Base-by-base conservation (phyloP, 2,888 invertebrate species). In the Bombylius discolor region DNA sequence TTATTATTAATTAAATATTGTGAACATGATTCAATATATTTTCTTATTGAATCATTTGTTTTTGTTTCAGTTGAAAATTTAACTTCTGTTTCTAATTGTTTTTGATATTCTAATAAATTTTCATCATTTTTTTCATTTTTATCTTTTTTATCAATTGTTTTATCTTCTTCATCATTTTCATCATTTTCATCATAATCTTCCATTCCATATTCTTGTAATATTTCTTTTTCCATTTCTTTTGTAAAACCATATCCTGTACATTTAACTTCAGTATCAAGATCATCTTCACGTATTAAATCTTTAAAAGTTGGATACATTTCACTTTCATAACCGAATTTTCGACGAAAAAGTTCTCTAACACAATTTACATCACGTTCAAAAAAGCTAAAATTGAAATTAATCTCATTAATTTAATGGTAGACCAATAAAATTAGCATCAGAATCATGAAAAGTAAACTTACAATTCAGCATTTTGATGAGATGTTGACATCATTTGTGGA, bases 401-500 rank as follows among this genome's bases (percentile, higher is more conserved):
- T 34, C 44, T 34, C 6, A 36, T 36, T 9, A 8, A 9, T 33
- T 3, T 53, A 14, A 32, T 23, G 36, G 46, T 49, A 7, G 4
- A 5, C 23, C 23, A 23, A 23, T 47, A 31, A 51, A 33, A 49
- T 32, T 4, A 32, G 6, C n/a, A 32, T 47, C 5, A 5, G 11
- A 2, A 13, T 14, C 49, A 12, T 51, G 46, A 44, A 42, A 49
- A 34, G 5, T 1, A 36, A 14, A 3, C 66, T 79, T 75, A 92
- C 85, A 84, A 80, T 80, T 89, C 84, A 49, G 97, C 98, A 73
- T 99, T 95, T 45, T 78, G 69, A 74, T 99, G 98, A 33, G 87
- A 84, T 0, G 90, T 96, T 7, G 97, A 96, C 54, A 99, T 84
- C 97, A 99, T 99, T 78, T 99, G 99, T 0, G 99, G 99, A 72